Percentiles rank a stretch among this genome's conserved stretches.
These are phyloP conservation scores for Brachycybe producta DNA, from an alignment of 2,888 invertebrate genomes.

Conservation along the genomic window DNA sequence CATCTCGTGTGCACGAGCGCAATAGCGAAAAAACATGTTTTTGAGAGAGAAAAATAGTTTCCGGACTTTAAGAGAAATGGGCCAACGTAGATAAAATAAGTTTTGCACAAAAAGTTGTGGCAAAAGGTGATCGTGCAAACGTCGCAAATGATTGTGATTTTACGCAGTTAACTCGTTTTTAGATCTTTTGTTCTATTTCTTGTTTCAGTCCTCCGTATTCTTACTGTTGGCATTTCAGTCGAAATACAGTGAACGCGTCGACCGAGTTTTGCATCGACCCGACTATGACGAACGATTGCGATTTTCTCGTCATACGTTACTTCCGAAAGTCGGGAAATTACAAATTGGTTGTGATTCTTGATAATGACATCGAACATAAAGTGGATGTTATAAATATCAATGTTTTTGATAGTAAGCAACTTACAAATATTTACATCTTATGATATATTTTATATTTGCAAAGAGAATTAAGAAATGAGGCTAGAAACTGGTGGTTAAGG, in stretches of 20 bases:
- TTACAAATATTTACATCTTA: neutral
- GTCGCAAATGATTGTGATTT: too few relatives aligned
- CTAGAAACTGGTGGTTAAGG: too few relatives aligned
- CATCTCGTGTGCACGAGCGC: too few relatives aligned
- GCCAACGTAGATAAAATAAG: too few relatives aligned
- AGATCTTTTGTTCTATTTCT: neutral
- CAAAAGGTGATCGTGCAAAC: too few relatives aligned
- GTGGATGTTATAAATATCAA: conserved; percentile 60
- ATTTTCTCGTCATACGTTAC: conserved; percentile 52
- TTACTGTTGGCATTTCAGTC: conserved; percentile 52
- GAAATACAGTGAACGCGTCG: conserved; percentile 36
- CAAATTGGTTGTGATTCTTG: conserved; percentile 62
- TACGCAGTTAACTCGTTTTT: too few relatives aligned
- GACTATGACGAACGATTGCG: conserved; percentile 36
- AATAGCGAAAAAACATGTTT: too few relatives aligned
- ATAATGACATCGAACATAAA: conserved; percentile 58
- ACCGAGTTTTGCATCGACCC: conserved; percentile 21
- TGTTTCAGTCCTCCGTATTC: conserved; percentile 41
- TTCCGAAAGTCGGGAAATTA: conserved; percentile 55
- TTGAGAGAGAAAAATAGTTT: too few relatives aligned
- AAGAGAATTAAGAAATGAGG: too few relatives aligned
- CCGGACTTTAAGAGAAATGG: too few relatives aligned
- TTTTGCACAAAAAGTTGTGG: too few relatives aligned
- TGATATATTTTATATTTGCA: neutral
- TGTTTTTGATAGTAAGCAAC: conserved; percentile 61